Percentiles rank a stretch among this genome's conserved stretches.
phyloP scores from a whole-genome alignment of 2,888 invertebrate genomes.

The Patella pellucida region DNA sequence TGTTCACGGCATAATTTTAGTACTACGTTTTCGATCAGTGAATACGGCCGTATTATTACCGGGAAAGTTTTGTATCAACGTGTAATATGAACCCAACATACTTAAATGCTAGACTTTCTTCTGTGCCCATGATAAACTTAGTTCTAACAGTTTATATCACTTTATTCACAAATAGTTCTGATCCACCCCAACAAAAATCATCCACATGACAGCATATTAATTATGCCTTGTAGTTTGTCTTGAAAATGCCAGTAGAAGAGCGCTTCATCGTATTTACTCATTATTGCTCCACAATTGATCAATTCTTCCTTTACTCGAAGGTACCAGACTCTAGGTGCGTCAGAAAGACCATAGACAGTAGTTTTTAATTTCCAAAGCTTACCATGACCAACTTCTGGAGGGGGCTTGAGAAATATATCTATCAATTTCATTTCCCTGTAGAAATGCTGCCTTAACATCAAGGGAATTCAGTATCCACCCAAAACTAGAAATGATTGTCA shows the following conservation, averaged over 20 bases:
- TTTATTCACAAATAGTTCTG: constrained; percentile 7
- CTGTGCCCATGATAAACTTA: constrained; percentile 16
- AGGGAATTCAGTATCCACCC: too few relatives aligned
- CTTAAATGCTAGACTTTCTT: constrained; percentile 13
- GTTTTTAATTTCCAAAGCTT: constrained; percentile 14
- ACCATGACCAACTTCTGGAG: background rate
- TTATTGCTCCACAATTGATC: constrained; percentile 8
- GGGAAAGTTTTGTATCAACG: too few relatives aligned
- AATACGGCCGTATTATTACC: too few relatives aligned
- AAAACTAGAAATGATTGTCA: too few relatives aligned
- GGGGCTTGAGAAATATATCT: too few relatives aligned
- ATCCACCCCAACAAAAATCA: constrained; percentile 18
- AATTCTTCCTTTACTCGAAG: constrained; percentile 7
- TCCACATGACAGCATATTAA: constrained; percentile 29
- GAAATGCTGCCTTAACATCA: too few relatives aligned
- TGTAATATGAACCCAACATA: constrained; percentile 25
- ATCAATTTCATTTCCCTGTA: too few relatives aligned
- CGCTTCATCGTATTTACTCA: constrained; percentile 10
- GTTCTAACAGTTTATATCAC: constrained; percentile 16
- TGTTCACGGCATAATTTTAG: too few relatives aligned
- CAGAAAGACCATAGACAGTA: constrained; percentile 23
- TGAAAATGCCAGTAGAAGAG: constrained; percentile 17
- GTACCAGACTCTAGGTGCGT: constrained; percentile 23
- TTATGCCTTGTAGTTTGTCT: constrained; percentile 11
- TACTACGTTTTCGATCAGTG: too few relatives aligned